Evolutionary conservation across 2,797 vertebrate genomes (phyloP).

Genomic region (Margarornis squamiger): DNA sequence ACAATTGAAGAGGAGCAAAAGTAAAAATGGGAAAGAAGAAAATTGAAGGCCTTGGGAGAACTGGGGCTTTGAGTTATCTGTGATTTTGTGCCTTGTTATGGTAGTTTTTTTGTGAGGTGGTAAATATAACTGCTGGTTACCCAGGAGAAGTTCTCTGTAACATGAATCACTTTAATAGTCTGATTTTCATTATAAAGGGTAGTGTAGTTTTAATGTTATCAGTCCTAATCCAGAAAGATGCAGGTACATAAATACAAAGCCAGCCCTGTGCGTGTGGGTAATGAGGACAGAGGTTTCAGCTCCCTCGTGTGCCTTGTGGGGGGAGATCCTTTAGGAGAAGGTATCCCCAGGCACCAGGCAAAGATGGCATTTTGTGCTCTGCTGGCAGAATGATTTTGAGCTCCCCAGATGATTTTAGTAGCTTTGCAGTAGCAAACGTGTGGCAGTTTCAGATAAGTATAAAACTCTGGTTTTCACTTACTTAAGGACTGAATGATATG

Average conservation of each 20-base stretch:
- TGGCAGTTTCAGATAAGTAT: not conserved
- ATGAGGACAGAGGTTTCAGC: not conserved
- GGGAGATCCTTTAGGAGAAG: not conserved
- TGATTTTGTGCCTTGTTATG: not conserved
- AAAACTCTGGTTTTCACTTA: not conserved
- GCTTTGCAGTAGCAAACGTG: not conserved
- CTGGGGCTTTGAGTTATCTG: not conserved
- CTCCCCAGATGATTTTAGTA: not conserved
- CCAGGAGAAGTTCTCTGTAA: not conserved
- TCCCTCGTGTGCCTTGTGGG: not conserved
- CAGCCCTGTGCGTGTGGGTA: not conserved
- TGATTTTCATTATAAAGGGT: not conserved
- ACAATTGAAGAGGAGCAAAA: not conserved
- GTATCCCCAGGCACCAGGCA: not conserved
- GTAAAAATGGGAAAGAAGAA: not conserved
- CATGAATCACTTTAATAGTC: not conserved
- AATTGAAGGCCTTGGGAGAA: not conserved
- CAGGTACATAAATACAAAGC: not conserved
- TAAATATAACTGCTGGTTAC: not conserved
- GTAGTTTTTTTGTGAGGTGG: not conserved
- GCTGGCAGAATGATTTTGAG: not conserved
- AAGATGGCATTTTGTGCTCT: not conserved
- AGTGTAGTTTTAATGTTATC: not conserved
- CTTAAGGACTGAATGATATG: not conserved
- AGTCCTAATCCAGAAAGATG: not conserved